Evolutionary conservation across 2,888 invertebrate genomes (phyloP), one percentile per base, ranked within the genome.

Genomic region (Tinea semifulvella): DNA sequence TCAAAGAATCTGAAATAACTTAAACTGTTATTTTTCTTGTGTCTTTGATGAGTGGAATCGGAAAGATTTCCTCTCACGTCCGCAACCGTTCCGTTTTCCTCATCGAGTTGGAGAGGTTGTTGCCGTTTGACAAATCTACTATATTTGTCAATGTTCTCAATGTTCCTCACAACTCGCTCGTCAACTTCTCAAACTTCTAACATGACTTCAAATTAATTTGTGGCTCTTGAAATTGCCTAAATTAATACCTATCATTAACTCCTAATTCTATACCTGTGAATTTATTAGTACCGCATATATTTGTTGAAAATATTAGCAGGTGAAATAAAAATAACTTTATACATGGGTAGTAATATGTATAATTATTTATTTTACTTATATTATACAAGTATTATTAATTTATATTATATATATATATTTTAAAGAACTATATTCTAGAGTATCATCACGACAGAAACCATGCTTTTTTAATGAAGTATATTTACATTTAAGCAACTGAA

Each of bases 81-180:
- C 40, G 22, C 43, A 43, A 50, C 46, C 50, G 49, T 49, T 53
- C 52, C 52, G 50, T 53, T 54, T 54, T 53, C 50, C 46, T 50
- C 56, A 53, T 52, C 54, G 53, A 54, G 46, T 51, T 50, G 44
- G 50, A 50, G 50, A 44, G 51, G 44, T 63, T 63, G 61, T 59
- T 58, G 55, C 52, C 59, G 55, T 65, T 68, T 71, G 69, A 70
- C 64, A 67, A 63, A 72, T 68, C 64, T 57, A 58, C 56, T 61
- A 60, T 65, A 71, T 71, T 70, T 68, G 64, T 72, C 70, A 70
- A 60, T 56, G 63, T 60, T 63, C 57, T 52, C 52, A 55, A 54
- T 50, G 57, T 52, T 42, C 10, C 38, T 18, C 38, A 56, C 60
- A 59, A 57, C 55, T 58, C 61, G 53, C 62, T 61, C 64, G 61